A percentile compares a stretch with the other conserved stretches of the same genome.
These are phyloP conservation scores for Tinea semifulvella DNA, from an alignment of 2,888 invertebrate species.

Conservation along the genomic window DNA sequence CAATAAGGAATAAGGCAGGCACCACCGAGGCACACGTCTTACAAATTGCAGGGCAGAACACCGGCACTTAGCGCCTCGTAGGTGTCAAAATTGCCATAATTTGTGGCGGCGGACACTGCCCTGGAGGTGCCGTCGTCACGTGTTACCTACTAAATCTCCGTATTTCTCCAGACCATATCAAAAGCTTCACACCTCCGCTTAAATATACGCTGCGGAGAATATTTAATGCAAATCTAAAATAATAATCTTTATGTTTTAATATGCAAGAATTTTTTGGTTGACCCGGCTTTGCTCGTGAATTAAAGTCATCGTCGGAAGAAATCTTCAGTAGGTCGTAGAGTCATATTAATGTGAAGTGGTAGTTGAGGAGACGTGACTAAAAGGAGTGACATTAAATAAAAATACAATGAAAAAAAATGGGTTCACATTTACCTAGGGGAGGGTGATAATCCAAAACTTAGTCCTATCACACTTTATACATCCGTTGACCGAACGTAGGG, in stretches of 20 bases:
- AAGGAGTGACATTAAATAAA: too few relatives aligned
- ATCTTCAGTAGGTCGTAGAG: too few relatives aligned
- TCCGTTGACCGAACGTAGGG: too few relatives aligned
- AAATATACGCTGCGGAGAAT: not conserved
- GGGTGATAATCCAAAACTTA: too few relatives aligned
- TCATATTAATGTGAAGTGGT: too few relatives aligned
- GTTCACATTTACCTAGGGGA: too few relatives aligned
- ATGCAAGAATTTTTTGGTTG: too few relatives aligned
- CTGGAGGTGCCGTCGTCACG: slow-evolving; percentile 60
- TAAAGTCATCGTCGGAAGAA: too few relatives aligned
- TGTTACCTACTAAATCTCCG: slow-evolving; percentile 55
- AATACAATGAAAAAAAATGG: too few relatives aligned
- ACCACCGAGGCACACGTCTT: slow-evolving; percentile 29
- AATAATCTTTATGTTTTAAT: not conserved
- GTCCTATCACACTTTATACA: too few relatives aligned
- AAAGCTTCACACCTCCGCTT: slow-evolving; percentile 8
- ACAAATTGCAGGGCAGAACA: slow-evolving; percentile 54
- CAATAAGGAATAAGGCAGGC: not conserved
- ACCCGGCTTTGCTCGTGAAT: too few relatives aligned
- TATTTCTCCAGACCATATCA: slow-evolving; percentile 27
- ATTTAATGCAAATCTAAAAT: slow-evolving; percentile 1
- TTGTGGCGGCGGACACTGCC: slow-evolving; percentile 46
- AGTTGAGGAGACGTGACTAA: too few relatives aligned
- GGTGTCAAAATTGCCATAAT: slow-evolving; percentile 67
- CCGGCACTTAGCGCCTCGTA: slow-evolving; percentile 62